Conservation (phyloP, 2,888 invertebrate species). For the Andrena dorsata region DNA sequence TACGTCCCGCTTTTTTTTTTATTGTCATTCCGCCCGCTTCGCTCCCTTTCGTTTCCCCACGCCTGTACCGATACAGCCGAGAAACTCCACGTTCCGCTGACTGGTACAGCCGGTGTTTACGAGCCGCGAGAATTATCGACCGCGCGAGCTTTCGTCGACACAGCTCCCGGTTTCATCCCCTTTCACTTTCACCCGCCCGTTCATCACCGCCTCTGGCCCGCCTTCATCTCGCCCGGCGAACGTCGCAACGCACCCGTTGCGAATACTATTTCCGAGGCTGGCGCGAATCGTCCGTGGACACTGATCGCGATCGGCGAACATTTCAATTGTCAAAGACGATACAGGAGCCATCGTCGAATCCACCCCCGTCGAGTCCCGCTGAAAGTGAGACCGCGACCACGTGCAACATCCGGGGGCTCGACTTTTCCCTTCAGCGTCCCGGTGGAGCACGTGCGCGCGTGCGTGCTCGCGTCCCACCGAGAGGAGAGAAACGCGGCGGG, state of each 20-base stretch:
- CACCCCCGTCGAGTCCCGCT: not conserved
- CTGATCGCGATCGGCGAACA: not conserved
- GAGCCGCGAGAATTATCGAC: slow-evolving; percentile 45
- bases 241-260: not conserved
- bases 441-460: slow-evolving; percentile 43
- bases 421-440: slow-evolving; percentile 18
- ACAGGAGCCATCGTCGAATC: not conserved
- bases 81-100: slow-evolving; percentile 22
- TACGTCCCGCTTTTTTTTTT: slow-evolving; percentile 18
- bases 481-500: not conserved
- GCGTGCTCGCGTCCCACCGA: slow-evolving; percentile 1
- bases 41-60: slow-evolving; percentile 8
- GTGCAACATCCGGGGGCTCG: slow-evolving; percentile 30
- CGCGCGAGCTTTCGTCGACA: slow-evolving; percentile 19
- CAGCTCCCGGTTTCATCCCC: slow-evolving; percentile 30
- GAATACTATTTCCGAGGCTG: not conserved
- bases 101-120: slow-evolving; percentile 21
- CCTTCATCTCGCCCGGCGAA: slow-evolving; percentile 7
- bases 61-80: slow-evolving; percentile 38
- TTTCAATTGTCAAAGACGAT: not conserved
- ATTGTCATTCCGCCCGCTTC: not conserved
- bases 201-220: slow-evolving; percentile 17
- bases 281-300: not conserved
- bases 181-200: slow-evolving; percentile 35
- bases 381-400: slow-evolving; percentile 17